A percentile compares a stretch with the other conserved stretches of the same genome.
phyloP scores from a whole-genome alignment of 2,113 vertebrate genomes.

The Erpornis zantholeuca region DNA sequence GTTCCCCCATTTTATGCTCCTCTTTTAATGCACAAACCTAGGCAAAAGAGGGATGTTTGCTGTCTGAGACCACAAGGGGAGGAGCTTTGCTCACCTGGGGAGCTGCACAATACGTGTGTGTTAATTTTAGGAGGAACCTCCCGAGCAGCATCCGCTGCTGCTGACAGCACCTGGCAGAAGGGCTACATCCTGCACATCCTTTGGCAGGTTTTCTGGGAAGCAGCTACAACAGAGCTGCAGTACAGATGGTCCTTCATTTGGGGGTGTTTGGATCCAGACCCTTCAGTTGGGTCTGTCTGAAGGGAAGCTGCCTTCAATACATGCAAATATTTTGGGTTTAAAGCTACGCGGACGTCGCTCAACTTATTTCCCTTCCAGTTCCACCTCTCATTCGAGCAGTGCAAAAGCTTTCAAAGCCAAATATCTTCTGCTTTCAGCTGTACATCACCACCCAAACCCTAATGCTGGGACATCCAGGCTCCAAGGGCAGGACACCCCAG shows the following conservation, averaged over 20 bases:
- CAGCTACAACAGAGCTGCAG: not conserved
- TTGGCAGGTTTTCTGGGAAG: slow-evolving; percentile 3
- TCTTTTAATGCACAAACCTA: not conserved
- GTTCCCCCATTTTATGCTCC: not conserved
- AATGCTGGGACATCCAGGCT: not conserved
- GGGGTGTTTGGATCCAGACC: not conserved
- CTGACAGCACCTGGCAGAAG: slow-evolving; percentile 11
- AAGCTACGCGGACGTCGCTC: not conserved
- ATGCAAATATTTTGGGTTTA: not conserved
- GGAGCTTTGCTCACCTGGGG: not conserved
- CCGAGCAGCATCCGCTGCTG: not conserved
- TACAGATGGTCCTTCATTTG: slow-evolving; percentile 28
- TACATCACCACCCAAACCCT: not conserved
- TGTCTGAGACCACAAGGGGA: not conserved
- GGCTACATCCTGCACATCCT: not conserved
- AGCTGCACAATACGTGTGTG: not conserved
- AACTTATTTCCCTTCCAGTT: not conserved
- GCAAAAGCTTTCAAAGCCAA: not conserved
- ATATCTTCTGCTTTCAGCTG: not conserved
- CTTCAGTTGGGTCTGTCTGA: not conserved
- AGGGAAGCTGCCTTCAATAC: not conserved
- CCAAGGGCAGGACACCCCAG: not conserved
- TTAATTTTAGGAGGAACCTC: not conserved
- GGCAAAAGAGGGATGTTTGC: not conserved
- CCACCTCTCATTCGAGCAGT: not conserved